Evolutionary conservation across 2,888 invertebrate genomes (phyloP).

Genomic region (Microplitis manilae): DNA sequence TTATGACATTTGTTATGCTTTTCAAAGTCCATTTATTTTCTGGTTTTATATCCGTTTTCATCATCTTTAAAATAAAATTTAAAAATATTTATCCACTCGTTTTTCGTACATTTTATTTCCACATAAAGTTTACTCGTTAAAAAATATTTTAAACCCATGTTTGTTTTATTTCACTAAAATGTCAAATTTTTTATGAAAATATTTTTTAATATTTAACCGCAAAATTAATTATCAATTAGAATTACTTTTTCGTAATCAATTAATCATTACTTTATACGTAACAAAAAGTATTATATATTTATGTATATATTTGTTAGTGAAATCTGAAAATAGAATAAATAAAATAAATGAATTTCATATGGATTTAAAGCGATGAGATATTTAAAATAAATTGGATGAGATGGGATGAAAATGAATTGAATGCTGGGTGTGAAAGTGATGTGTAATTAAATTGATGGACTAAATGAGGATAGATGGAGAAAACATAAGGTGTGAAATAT

Average conservation of each 20-base stretch:
- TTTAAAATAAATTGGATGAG: background rate
- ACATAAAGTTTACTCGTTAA: background rate
- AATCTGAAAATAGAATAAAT: background rate
- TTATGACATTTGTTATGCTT: background rate
- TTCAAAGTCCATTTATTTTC: background rate
- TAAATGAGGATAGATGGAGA: too few species aligned
- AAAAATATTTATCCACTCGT: background rate
- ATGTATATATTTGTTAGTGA: background rate
- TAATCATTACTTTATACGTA: background rate
- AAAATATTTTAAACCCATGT: background rate
- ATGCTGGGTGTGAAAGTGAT: conserved; percentile 7
- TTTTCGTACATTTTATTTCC: too few species aligned
- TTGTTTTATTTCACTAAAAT: background rate
- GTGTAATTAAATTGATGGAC: background rate
- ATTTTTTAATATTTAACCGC: background rate
- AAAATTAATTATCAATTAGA: background rate
- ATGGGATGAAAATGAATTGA: background rate
- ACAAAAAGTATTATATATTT: conserved; percentile 11
- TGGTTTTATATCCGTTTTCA: background rate
- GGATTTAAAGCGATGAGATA: conserved; percentile 27
- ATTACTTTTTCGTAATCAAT: background rate
- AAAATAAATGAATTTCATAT: background rate
- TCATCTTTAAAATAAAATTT: background rate
- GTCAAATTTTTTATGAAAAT: background rate
- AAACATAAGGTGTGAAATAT: too few species aligned